phyloP scores from a whole-genome alignment of 2,888 invertebrate species.

The Macrosoma leucophasiata region DNA sequence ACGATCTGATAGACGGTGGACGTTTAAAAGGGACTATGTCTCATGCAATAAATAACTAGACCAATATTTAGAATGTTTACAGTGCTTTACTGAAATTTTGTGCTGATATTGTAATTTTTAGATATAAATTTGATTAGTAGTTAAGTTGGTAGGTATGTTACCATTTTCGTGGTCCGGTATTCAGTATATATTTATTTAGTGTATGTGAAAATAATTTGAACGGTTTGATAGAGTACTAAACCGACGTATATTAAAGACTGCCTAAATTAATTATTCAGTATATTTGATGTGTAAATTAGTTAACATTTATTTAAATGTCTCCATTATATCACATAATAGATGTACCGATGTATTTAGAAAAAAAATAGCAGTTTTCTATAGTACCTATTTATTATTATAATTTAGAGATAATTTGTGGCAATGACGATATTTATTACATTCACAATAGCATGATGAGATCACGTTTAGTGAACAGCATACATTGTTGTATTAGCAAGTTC shows the following conservation, averaged over 20 bases:
- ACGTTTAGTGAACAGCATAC: constrained; percentile 49
- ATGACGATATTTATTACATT: constrained; percentile 31
- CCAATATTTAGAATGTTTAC: constrained; percentile 73
- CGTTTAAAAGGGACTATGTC: constrained; percentile 41
- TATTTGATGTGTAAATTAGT: constrained; percentile 58
- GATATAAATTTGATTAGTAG: constrained; percentile 51
- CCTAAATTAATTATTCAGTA: constrained; percentile 70
- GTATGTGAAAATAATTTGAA: constrained; percentile 53
- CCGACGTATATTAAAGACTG: constrained; percentile 71
- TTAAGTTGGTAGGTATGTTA: constrained; percentile 63
- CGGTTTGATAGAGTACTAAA: constrained; percentile 56
- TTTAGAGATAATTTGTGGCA: constrained; percentile 18
- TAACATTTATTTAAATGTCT: constrained; percentile 42
- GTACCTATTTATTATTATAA: constrained; percentile 12
- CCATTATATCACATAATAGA: constrained; percentile 31
- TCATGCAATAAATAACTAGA: constrained; percentile 70
- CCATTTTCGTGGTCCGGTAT: constrained; percentile 63
- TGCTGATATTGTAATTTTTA: constrained; percentile 63
- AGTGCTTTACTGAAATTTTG: constrained; percentile 63
- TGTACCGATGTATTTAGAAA: constrained; percentile 22
- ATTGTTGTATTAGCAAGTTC: constrained; percentile 71
- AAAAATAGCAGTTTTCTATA: constrained; percentile 19
- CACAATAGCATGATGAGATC: constrained; percentile 22
- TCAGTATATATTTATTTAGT: constrained; percentile 57
- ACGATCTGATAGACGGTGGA: constrained; percentile 51